phyloP scores from a whole-genome alignment of 2,888 invertebrate genomes.

The Melikaiella ostensackeni region DNA sequence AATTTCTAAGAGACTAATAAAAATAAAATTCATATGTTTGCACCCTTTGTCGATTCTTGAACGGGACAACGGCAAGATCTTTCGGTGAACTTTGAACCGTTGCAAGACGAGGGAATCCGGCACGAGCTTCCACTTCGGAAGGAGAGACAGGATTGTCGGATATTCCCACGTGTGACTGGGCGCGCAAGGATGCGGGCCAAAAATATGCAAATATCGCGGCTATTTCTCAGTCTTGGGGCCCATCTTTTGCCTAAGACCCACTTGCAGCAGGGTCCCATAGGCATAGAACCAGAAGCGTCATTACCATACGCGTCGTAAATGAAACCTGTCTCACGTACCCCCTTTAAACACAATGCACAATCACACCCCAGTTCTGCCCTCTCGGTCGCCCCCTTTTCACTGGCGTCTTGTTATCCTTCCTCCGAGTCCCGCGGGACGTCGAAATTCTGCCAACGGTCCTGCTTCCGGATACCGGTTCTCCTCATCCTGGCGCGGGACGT shows the following conservation, averaged over 20 bases:
- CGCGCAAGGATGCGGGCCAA: slow-evolving; percentile 70
- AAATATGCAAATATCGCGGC: slow-evolving; percentile 73
- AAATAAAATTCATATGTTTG: neutral
- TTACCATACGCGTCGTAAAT: slow-evolving; percentile 72
- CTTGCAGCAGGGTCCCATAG: slow-evolving; percentile 39
- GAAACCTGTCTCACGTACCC: slow-evolving; percentile 66
- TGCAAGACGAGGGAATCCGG: slow-evolving; percentile 40
- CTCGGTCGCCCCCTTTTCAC: slow-evolving; percentile 34
- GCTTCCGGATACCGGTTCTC: slow-evolving; percentile 75
- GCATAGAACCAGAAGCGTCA: slow-evolving; percentile 52
- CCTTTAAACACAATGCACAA: slow-evolving; percentile 38
- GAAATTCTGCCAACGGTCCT: slow-evolving; percentile 71
- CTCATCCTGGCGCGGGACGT: slow-evolving; percentile 70
- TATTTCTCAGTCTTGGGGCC: slow-evolving; percentile 62
- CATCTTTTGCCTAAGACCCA: slow-evolving; percentile 45
- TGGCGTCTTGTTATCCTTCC: slow-evolving; percentile 22
- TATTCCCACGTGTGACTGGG: slow-evolving; percentile 71
- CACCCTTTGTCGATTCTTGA: neutral
- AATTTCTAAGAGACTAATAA: neutral
- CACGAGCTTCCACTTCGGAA: slow-evolving; percentile 46
- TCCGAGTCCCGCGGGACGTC: slow-evolving; percentile 42
- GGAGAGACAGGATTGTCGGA: slow-evolving; percentile 36
- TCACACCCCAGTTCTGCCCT: slow-evolving; percentile 40
- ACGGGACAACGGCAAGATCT: slow-evolving; percentile 12
- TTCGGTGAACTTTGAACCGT: neutral